These are phyloP conservation scores for Acronicta leporina DNA, from an alignment of 2,888 invertebrate genomes.

Conservation along the genomic window DNA sequence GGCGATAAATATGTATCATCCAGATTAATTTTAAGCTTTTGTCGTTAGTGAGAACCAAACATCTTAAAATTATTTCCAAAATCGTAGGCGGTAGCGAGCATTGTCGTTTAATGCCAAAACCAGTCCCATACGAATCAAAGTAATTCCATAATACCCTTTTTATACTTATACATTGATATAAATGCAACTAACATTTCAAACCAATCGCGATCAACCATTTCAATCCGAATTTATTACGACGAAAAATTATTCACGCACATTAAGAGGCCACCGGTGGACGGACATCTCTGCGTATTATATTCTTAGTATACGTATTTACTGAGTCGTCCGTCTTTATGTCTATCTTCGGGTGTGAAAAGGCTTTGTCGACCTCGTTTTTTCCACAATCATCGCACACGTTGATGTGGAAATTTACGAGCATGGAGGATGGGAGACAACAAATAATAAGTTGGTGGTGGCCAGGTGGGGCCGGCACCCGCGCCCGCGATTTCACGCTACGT, in stretches of 20 bases:
- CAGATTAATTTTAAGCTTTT: slow-evolving; percentile 72
- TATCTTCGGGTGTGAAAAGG: slow-evolving; percentile 83
- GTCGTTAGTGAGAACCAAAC: slow-evolving; percentile 71
- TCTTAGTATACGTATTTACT: slow-evolving; percentile 70
- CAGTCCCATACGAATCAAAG: slow-evolving; percentile 66
- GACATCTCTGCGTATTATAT: slow-evolving; percentile 70
- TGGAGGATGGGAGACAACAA: slow-evolving; percentile 87
- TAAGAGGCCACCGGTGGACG: slow-evolving; percentile 73
- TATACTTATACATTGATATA: slow-evolving; percentile 69
- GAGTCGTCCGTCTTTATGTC: slow-evolving; percentile 77
- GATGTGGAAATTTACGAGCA: slow-evolving; percentile 88
- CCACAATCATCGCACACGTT: slow-evolving; percentile 87
- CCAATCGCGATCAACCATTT: slow-evolving; percentile 85
- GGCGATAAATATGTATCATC: slow-evolving; percentile 14
- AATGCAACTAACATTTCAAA: slow-evolving; percentile 78
- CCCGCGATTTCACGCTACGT: slow-evolving; percentile 87
- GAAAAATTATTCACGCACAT: slow-evolving; percentile 87
- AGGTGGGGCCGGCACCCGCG: slow-evolving; percentile 83
- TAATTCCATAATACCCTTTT: slow-evolving; percentile 65
- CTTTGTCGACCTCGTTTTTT: slow-evolving; percentile 84
- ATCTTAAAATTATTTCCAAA: slow-evolving; percentile 61
- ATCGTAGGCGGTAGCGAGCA: slow-evolving; percentile 78
- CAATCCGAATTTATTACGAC: slow-evolving; percentile 88
- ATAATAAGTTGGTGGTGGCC: slow-evolving; percentile 83
- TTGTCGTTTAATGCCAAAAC: slow-evolving; percentile 72